Conservation (phyloP, 2,113 vertebrate genomes). For the Agapornis roseicollis region DNA sequence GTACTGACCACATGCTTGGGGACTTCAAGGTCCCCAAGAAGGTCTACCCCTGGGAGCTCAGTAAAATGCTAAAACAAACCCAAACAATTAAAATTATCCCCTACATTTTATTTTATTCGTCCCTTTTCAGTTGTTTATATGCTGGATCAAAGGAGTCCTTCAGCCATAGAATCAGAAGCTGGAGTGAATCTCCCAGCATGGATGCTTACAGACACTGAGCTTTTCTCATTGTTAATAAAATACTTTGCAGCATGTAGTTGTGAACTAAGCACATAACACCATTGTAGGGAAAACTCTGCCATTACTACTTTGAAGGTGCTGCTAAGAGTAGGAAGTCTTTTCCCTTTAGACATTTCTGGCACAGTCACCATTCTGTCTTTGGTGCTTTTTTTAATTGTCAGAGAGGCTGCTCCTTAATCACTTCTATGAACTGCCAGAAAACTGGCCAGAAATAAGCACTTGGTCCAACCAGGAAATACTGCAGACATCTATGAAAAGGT, state of each 20-base stretch:
- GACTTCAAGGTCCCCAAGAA: background rate
- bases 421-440: conserved; percentile 14
- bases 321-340: background rate
- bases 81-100: background rate
- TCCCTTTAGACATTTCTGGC: background rate
- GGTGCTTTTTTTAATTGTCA: conserved; percentile 11
- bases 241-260: background rate
- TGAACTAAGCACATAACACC: background rate
- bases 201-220: background rate
- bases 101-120: background rate
- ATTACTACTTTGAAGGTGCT: background rate
- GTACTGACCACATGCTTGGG: background rate
- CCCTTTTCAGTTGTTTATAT: background rate
- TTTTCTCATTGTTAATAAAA: background rate
- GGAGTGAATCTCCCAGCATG: background rate
- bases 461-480: background rate
- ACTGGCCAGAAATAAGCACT: conserved; percentile 12
- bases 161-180: background rate
- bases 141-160: background rate
- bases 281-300: background rate
- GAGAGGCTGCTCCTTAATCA: conserved; percentile 7
- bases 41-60: background rate
- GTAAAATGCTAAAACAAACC: background rate
- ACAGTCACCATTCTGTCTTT: background rate
- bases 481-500: background rate